phyloP scores from a whole-genome alignment of 2,888 invertebrate genomes.

The Reticulitermes lucifugus region DNA sequence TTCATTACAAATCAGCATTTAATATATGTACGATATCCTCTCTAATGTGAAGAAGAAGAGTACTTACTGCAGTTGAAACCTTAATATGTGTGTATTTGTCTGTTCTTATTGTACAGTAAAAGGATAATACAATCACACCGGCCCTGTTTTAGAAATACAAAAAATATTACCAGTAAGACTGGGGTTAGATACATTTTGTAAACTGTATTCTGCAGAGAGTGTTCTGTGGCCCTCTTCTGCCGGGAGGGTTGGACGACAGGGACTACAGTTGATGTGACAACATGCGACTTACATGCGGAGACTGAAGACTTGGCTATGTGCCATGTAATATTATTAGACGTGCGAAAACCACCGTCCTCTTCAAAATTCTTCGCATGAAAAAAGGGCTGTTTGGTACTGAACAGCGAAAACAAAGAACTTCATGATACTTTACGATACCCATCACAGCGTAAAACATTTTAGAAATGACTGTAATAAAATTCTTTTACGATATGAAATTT shows the following conservation, averaged over 20 bases:
- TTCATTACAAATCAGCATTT: too few relatives aligned
- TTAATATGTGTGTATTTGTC: too few relatives aligned
- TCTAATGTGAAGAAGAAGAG: too few relatives aligned
- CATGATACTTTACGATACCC: background rate
- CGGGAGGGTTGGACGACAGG: background rate
- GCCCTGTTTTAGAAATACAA: too few relatives aligned
- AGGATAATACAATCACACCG: too few relatives aligned
- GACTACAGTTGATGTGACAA: background rate
- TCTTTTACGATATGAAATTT: background rate
- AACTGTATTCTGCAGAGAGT: background rate
- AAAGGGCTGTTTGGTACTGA: background rate
- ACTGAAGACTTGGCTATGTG: background rate
- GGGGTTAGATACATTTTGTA: background rate
- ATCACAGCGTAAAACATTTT: background rate
- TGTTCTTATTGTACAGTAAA: too few relatives aligned
- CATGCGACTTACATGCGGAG: background rate
- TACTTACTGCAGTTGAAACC: too few relatives aligned
- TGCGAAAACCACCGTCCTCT: conserved; percentile 9
- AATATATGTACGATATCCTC: too few relatives aligned
- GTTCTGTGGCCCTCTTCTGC: background rate
- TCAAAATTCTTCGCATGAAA: background rate
- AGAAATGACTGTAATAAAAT: background rate
- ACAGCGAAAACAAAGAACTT: background rate
- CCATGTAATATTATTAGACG: background rate
- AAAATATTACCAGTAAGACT: background rate